These are phyloP conservation scores for Philantomba maxwellii DNA, from an alignment of 2,113 vertebrate genomes.

Conservation along the genomic window DNA sequence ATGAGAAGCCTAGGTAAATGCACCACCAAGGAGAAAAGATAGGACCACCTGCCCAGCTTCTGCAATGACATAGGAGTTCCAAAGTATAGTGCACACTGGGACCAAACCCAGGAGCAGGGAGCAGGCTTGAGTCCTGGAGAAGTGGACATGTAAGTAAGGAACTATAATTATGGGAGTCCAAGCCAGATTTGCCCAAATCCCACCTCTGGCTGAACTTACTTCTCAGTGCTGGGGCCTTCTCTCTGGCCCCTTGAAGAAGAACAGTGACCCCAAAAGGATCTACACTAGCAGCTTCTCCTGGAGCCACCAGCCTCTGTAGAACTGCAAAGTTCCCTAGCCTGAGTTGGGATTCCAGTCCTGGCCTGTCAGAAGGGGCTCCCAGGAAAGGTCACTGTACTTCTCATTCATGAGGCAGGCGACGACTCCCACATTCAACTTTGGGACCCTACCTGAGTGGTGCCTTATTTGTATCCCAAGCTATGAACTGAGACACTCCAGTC, in stretches of 20 bases:
- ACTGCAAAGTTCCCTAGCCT: background rate
- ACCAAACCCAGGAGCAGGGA: too few species aligned
- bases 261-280: background rate
- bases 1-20: background rate
- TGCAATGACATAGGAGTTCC: background rate
- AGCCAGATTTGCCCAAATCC: background rate
- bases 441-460: background rate
- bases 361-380: background rate
- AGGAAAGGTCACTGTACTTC: background rate
- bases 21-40: background rate
- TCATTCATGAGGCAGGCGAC: background rate
- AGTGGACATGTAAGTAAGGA: background rate
- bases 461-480: background rate
- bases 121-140: background rate
- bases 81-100: background rate
- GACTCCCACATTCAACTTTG: background rate
- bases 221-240: background rate
- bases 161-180: background rate
- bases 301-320: background rate
- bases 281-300: background rate
- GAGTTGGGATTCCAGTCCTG: background rate
- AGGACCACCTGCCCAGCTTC: background rate
- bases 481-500: background rate
- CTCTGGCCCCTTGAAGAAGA: background rate
- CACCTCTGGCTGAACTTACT: background rate